Evolutionary conservation across 2,113 vertebrate genomes (phyloP), one percentile per base, ranked within the genome.

Genomic region (Phylloscopus trochilus): DNA sequence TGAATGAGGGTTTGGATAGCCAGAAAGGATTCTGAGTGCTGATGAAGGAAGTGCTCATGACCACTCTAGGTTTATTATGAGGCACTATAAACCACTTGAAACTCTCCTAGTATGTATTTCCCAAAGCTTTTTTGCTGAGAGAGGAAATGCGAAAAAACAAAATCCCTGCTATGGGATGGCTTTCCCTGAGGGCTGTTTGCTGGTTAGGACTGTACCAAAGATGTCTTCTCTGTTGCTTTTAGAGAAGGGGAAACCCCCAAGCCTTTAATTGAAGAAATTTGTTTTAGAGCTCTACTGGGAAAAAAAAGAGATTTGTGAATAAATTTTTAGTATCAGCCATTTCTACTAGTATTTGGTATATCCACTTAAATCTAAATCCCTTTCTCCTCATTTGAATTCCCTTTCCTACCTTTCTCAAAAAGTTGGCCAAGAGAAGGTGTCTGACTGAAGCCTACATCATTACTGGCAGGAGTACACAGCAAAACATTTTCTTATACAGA

Each of bases 181-280:
- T 91, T 87, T 84, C 63, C 62, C 23, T 33, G 67, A n/a, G 31
- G 58, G 8, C 15, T 79, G 9, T 64, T 86, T 69, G 55, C 19
- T 35, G 11, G 6, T 23, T 80, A 31, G 19, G 12, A 88, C 12
- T 24, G 22, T 33, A 66, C 44, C 13, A 89, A 78, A 75, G 67
- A 28, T 49, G 6, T 53, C 41, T 83, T 46, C 28, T 51, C 55
- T 60, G 13, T 31, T 91, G 22, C 16, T 81, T 63, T 89, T 35
- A 83, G 10, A 75, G 22, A 52, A 26, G 4, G 2, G 18, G 9
- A 1, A n/a, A 27, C 1, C 1, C 13, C 3, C 24, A 47, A 76
- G 51, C 2, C 16, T 83, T 79, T 74, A 67, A 70, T 47, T 35
- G 70, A 62, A 77, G 30, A 14, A 80, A 94, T n/a, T 47, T 7